Evolutionary conservation across 2,888 invertebrate species (phyloP).

Genomic region (Orchesellides sinensis): DNA sequence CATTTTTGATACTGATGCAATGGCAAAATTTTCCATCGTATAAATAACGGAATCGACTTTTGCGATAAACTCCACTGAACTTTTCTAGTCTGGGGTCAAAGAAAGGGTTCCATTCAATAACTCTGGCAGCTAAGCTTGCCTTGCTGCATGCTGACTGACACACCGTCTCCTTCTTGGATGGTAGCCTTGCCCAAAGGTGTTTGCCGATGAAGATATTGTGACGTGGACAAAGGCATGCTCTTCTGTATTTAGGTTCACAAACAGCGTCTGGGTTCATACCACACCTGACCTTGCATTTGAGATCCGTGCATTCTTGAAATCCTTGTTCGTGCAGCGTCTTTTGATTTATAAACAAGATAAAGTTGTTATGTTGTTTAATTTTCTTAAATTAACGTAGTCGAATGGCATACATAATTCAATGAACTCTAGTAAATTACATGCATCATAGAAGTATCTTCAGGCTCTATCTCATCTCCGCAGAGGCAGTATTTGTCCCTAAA

Average conservation of each 20-base stretch:
- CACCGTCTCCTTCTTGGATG: conserved; percentile 45
- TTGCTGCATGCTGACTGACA: conserved; percentile 47
- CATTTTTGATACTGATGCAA: conserved; percentile 56
- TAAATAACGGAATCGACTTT: conserved; percentile 52
- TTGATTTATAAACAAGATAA: neutral
- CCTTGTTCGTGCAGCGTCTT: conserved; percentile 59
- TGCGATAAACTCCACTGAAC: conserved; percentile 41
- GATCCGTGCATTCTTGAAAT: conserved; percentile 63
- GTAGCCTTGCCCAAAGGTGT: conserved; percentile 61
- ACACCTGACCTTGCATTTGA: conserved; percentile 66
- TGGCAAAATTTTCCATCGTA: conserved; percentile 70
- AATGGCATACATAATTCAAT: too few relatives aligned
- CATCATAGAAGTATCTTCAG: conserved; percentile 10
- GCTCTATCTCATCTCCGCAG: conserved; percentile 48
- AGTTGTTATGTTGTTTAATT: too few relatives aligned
- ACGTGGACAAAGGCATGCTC: conserved; percentile 62
- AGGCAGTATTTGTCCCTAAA: conserved; percentile 65
- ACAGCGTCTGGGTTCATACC: conserved; percentile 58
- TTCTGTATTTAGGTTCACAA: conserved; percentile 58
- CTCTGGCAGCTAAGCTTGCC: conserved; percentile 35
- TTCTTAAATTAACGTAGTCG: too few relatives aligned
- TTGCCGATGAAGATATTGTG: conserved; percentile 63
- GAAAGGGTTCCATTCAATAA: conserved; percentile 69
- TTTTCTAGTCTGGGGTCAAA: conserved; percentile 31
- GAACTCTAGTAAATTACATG: neutral